Conservation (phyloP, 2,888 invertebrate genomes). For the Linnaemya vulpina region DNA sequence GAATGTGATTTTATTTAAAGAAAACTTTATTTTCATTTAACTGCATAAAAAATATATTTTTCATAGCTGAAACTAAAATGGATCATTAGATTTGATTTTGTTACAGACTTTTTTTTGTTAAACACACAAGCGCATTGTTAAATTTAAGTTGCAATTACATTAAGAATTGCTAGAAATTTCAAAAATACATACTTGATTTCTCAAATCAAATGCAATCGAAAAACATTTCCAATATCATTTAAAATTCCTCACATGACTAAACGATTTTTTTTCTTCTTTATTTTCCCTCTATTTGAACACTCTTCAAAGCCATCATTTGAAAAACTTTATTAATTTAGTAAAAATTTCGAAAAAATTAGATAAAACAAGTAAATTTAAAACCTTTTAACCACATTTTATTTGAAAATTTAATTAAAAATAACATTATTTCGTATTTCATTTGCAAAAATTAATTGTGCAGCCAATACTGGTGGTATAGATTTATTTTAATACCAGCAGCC, state of each 20-base stretch:
- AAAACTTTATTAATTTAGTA: slow-evolving; percentile 63
- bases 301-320: slow-evolving; percentile 27
- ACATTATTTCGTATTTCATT: slow-evolving; percentile 63
- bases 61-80: slow-evolving; percentile 16
- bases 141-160: slow-evolving; percentile 12
- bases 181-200: not conserved
- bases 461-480: slow-evolving; percentile 54
- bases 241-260: slow-evolving; percentile 17
- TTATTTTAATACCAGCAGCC: slow-evolving; percentile 46
- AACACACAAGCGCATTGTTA: slow-evolving; percentile 20
- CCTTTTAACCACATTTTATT: slow-evolving; percentile 64
- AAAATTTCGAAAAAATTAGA: slow-evolving; percentile 22
- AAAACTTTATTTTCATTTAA: not conserved
- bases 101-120: slow-evolving; percentile 1
- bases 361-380: slow-evolving; percentile 59
- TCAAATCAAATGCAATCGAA: not conserved
- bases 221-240: slow-evolving; percentile 46
- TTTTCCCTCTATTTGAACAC: not conserved
- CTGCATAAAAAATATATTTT: not conserved
- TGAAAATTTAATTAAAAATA: slow-evolving; percentile 69
- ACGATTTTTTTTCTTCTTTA: not conserved
- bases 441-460: slow-evolving; percentile 68
- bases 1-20: slow-evolving; percentile 6
- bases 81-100: slow-evolving; percentile 30
- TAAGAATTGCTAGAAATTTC: not conserved